These are phyloP conservation scores for Spongilla lacustris DNA, from an alignment of 37 sponge, comb jelly and placozoan species.

Conservation along the genomic window DNA sequence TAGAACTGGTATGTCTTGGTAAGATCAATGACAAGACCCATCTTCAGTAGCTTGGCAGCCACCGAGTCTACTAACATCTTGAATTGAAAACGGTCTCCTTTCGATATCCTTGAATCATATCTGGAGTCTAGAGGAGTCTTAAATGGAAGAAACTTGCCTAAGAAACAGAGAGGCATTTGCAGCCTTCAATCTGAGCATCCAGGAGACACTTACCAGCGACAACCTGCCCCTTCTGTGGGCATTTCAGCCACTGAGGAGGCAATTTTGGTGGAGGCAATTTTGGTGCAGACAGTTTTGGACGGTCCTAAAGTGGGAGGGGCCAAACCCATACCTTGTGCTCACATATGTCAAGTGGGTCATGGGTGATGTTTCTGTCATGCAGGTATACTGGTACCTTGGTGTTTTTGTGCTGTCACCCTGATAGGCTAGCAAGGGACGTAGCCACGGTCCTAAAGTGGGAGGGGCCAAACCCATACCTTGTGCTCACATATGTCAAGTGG, in stretches of 20 bases:
- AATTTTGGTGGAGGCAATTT: too few species aligned
- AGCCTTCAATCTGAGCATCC: neutral
- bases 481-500: too few species aligned
- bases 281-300: neutral
- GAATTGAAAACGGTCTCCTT: constrained; percentile 62
- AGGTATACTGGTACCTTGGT: too few species aligned
- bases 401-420: too few species aligned
- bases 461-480: too few species aligned
- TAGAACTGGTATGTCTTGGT: constrained; percentile 97
- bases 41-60: constrained; percentile 3
- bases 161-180: neutral
- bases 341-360: too few species aligned
- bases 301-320: neutral
- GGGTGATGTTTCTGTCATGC: too few species aligned
- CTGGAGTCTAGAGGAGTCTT: constrained; percentile 86
- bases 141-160: constrained; percentile 93
- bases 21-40: constrained; percentile 94
- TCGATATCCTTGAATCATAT: constrained; percentile 70
- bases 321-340: too few species aligned
- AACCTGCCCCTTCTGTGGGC: constrained; percentile 91
- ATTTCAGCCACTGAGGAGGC: constrained; percentile 93
- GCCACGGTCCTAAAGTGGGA: too few species aligned
- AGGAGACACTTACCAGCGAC: constrained; percentile 64
- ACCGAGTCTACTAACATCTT: constrained; percentile 68
- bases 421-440: too few species aligned